Evolutionary conservation across 2,888 invertebrate genomes (phyloP), one percentile per base, ranked within the genome.

Genomic region (Anagyrus pseudococci): DNA sequence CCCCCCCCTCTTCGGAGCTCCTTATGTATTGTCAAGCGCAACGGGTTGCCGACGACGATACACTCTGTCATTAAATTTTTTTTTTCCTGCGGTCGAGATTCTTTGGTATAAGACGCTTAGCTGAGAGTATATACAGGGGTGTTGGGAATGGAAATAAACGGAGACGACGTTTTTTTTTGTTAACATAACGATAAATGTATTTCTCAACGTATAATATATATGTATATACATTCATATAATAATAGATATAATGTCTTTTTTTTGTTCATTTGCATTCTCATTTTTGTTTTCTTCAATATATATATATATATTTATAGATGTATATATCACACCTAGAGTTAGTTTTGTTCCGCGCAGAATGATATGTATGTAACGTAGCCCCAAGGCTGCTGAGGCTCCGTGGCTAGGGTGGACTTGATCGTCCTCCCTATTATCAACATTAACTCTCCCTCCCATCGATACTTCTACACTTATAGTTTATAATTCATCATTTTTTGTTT

Each of bases 121-220:
- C n/a, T n/a, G n/a, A n/a, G n/a, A n/a, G n/a, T n/a, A n/a, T n/a
- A n/a, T n/a, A n/a, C n/a, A n/a, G n/a, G n/a, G n/a, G n/a, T n/a
- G n/a, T n/a, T n/a, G n/a, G n/a, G n/a, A n/a, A n/a, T n/a, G n/a
- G n/a, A n/a, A n/a, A n/a, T n/a, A n/a, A n/a, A n/a, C n/a, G n/a
- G n/a, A n/a, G n/a, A n/a, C n/a, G 77, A 84, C 49, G 81, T 88
- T 10, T 81, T 85, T 53, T 40, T 58, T 48, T 58, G 71, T 75
- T 70, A 75, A 76, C 73, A 72, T 72, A 72, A 70, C 71, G 69
- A 72, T 72, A 72, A 69, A 71, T 73, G 67, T 73, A 69, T 73
- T 66, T 69, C 62, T 73, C 69, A 73, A 75, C 71, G 68, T 73
- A 70, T 68, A n/a, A 37, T 37, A 15, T 8, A 37, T 37, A 71